Conservation (phyloP, 1,140 invertebrate species). For the Hypothenemus hampei region DNA sequence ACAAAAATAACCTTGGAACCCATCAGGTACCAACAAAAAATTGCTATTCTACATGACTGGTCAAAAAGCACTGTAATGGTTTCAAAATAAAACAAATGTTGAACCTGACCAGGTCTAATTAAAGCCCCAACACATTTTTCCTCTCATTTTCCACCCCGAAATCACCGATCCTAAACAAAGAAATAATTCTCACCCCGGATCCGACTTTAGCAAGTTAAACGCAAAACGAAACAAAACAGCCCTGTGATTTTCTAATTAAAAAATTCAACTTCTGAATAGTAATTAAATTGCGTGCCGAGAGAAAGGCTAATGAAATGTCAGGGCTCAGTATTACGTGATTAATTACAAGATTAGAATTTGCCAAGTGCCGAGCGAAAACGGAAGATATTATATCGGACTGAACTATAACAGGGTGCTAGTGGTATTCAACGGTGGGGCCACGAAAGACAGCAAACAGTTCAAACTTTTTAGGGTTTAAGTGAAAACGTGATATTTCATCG, state of each 20-base stretch:
- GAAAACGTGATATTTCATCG: too few relatives aligned
- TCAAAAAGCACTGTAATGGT: too few relatives aligned
- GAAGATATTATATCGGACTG: conserved; percentile 17
- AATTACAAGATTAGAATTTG: conserved; percentile 25
- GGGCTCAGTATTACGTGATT: conserved; percentile 19
- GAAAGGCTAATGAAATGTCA: conserved; percentile 25
- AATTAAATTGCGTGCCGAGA: conserved; percentile 22
- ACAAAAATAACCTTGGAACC: too few relatives aligned
- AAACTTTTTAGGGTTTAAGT: too few relatives aligned
- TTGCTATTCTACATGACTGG: too few relatives aligned
- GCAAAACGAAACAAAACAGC: conserved; percentile 14
- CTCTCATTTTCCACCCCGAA: background rate
- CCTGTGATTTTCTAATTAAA: conserved; percentile 19
- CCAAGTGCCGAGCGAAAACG: conserved; percentile 15
- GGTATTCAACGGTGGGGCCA: too few relatives aligned
- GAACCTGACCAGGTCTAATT: too few relatives aligned
- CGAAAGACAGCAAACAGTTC: too few relatives aligned
- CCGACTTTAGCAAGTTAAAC: conserved; percentile 11
- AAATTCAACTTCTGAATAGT: conserved; percentile 17
- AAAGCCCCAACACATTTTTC: too few relatives aligned
- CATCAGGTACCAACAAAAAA: too few relatives aligned
- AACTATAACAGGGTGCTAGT: too few relatives aligned
- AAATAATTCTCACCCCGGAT: conserved; percentile 8
- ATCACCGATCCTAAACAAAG: conserved; percentile 15
- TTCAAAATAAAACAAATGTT: too few relatives aligned